These are phyloP conservation scores for Pelvicachromis taeniatus DNA, from an alignment of 2,113 vertebrate species.

Conservation along the genomic window DNA sequence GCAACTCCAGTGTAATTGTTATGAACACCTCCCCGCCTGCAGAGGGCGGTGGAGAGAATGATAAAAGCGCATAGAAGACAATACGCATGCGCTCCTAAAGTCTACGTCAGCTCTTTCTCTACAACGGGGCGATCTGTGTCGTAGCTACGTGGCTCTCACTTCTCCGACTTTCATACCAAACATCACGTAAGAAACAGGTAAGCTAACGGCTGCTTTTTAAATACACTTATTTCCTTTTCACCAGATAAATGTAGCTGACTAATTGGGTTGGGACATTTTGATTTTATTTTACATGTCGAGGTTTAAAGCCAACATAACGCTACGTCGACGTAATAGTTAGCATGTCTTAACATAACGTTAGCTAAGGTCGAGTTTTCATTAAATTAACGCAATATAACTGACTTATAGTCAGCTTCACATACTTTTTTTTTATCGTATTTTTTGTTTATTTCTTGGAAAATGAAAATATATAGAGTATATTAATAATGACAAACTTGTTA, in stretches of 20 bases:
- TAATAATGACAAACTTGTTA: neutral
- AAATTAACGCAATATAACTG: neutral
- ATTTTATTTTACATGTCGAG: neutral
- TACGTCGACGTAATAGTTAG: neutral
- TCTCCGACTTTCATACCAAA: neutral
- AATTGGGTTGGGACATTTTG: fast-evolving
- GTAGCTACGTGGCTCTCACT: constrained; percentile 64
- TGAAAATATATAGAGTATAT: fast-evolving
- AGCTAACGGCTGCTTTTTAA: neutral
- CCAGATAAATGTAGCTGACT: fast-evolving
- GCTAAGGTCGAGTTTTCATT: neutral
- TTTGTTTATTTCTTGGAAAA: neutral
- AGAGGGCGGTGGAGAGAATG: neutral
- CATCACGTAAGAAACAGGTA: constrained; percentile 24
- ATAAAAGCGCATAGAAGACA: neutral
- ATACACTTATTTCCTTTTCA: neutral
- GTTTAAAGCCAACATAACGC: neutral
- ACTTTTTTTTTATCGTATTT: neutral
- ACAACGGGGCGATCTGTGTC: neutral
- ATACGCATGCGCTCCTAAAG: constrained; percentile 57
- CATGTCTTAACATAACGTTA: neutral
- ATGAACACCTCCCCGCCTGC: neutral
- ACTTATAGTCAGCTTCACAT: neutral
- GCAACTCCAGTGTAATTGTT: neutral
- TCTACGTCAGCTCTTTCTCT: constrained; percentile 62